These are phyloP conservation scores for Xyrauchen texanus DNA, from an alignment of 2,113 vertebrate species.

Conservation along the genomic window DNA sequence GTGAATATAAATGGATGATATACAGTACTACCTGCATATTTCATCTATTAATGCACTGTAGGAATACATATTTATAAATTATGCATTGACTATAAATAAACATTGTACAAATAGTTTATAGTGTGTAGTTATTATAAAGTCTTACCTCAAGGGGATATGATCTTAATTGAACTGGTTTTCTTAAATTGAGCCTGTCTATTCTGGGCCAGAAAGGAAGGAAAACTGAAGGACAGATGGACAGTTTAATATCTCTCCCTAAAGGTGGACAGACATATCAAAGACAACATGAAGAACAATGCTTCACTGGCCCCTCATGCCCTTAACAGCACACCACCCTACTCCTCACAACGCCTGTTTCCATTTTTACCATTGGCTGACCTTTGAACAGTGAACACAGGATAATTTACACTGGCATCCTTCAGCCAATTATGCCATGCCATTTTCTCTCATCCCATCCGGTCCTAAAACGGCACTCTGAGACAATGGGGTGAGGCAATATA, in stretches of 20 bases:
- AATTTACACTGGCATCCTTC: neutral
- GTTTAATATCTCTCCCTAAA: constrained; percentile 11
- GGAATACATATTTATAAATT: too few relatives aligned
- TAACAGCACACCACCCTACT: neutral
- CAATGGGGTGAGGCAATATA: constrained; percentile 42
- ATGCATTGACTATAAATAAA: too few relatives aligned
- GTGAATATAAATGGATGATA: too few relatives aligned
- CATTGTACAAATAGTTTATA: too few relatives aligned
- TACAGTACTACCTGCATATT: too few relatives aligned
- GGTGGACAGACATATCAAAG: constrained; percentile 24
- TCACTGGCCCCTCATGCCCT: neutral
- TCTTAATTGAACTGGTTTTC: neutral
- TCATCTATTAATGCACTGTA: too few relatives aligned
- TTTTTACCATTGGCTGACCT: constrained; percentile 35
- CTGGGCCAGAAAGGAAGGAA: constrained; percentile 34
- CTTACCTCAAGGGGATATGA: too few relatives aligned
- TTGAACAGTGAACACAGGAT: constrained; percentile 30
- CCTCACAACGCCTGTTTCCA: neutral
- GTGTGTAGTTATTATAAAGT: too few relatives aligned
- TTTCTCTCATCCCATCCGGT: constrained; percentile 13
- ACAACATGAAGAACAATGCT: constrained; percentile 27
- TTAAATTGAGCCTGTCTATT: constrained; percentile 2
- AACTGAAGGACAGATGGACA: neutral
- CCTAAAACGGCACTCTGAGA: constrained; percentile 32
- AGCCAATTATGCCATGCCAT: neutral